Evolutionary conservation across 2,113 vertebrate species (phyloP).

Genomic region (Albula glossodonta): DNA sequence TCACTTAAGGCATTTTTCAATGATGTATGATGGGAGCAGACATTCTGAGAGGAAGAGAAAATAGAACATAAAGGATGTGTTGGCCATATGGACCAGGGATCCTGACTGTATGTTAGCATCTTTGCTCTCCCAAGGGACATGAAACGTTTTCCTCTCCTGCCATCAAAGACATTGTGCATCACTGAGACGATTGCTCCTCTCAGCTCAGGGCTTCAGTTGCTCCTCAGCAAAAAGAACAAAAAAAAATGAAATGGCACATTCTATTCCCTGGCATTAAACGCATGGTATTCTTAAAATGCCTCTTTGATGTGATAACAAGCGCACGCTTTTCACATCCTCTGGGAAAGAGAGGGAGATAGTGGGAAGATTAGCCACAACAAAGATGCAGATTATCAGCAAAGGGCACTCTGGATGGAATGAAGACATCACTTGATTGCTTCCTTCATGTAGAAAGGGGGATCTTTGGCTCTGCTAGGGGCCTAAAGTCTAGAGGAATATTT

Average conservation of each 20-base stretch:
- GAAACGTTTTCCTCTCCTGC: neutral
- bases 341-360: neutral
- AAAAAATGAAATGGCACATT: neutral
- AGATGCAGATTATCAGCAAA: neutral
- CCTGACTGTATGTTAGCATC: neutral
- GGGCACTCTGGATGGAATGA: neutral
- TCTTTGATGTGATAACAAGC: neutral
- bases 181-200: conserved; percentile 1
- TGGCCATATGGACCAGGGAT: neutral
- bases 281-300: neutral
- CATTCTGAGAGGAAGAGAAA: no score
- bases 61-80: neutral
- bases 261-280: conserved; percentile 4
- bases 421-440: neutral
- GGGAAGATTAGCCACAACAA: conserved; percentile 7
- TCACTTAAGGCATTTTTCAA: neutral
- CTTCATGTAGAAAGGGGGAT: neutral
- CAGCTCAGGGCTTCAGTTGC: neutral
- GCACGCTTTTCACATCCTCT: conserved; percentile 7
- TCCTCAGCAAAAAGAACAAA: neutral
- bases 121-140: neutral
- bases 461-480: neutral
- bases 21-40: neutral
- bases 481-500: neutral
- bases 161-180: neutral